A percentile compares a stretch with the other conserved stretches of the same genome.
Conservation (phyloP, 2,888 invertebrate species). For the Pollenia angustigena region DNA sequence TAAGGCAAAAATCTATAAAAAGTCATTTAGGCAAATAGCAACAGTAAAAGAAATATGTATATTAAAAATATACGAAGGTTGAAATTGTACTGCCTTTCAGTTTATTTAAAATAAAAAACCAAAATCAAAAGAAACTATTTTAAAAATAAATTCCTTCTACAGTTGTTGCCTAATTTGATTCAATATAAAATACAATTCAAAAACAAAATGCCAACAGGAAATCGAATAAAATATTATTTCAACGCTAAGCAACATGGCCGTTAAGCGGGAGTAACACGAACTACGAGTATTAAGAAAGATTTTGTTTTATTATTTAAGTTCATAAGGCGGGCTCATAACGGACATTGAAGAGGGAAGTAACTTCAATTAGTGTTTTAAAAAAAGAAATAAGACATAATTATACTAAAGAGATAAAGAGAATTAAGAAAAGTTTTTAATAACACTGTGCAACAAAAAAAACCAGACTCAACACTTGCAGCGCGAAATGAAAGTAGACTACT, state of each 20-base stretch:
- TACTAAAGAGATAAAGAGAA: background rate
- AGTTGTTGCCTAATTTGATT: background rate
- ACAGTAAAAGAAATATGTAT: background rate
- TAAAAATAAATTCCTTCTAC: background rate
- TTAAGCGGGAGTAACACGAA: background rate
- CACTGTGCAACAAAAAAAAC: no score
- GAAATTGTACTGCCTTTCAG: conserved; percentile 23
- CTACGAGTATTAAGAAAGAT: background rate
- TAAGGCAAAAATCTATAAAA: conserved; percentile 60
- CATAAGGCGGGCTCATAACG: background rate
- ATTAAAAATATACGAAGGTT: conserved; percentile 33
- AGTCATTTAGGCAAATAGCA: conserved; percentile 63
- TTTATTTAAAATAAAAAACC: conserved; percentile 5
- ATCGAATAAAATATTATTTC: conserved; percentile 16
- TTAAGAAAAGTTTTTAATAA: background rate
- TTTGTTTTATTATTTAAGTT: conserved; percentile 2
- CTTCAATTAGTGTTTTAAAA: background rate
- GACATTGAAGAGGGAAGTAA: background rate
- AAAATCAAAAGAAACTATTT: background rate
- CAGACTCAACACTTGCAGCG: no score
- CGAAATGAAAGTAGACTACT: no score
- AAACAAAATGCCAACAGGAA: conserved; percentile 29
- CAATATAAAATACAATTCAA: background rate
- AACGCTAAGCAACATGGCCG: background rate
- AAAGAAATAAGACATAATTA: background rate